phyloP scores from a whole-genome alignment of 2,797 vertebrate species.

The Philypnodon macrostomus region DNA sequence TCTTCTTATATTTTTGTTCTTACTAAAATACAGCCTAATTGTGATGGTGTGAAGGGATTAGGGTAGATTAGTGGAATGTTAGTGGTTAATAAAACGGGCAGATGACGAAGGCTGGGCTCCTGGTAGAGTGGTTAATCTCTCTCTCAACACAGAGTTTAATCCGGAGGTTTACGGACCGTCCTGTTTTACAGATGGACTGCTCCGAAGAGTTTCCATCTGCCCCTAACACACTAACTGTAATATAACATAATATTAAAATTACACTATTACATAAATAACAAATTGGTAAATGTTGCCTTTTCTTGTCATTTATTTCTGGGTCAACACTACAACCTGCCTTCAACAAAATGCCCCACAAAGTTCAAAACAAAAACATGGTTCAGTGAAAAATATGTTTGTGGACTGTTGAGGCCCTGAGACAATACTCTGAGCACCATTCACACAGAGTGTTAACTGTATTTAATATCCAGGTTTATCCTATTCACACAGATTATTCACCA shows the following conservation, averaged over 20 bases:
- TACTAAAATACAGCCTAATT: slow-evolving; percentile 68
- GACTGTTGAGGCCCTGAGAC: slow-evolving; percentile 62
- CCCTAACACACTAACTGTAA: slow-evolving; percentile 36
- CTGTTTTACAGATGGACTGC: slow-evolving; percentile 73
- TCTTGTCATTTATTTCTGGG: not conserved
- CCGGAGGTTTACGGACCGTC: slow-evolving; percentile 69
- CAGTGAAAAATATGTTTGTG: slow-evolving; percentile 58
- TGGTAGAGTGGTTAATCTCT: slow-evolving; percentile 58
- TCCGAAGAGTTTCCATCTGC: slow-evolving; percentile 76
- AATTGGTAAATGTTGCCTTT: too few species aligned
- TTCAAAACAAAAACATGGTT: slow-evolving; percentile 55
- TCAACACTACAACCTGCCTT: slow-evolving; percentile 15
- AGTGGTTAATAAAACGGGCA: slow-evolving; percentile 78
- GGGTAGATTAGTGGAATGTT: slow-evolving; percentile 76
- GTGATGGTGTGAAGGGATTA: slow-evolving; percentile 70
- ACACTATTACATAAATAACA: too few species aligned
- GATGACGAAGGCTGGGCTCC: slow-evolving; percentile 62
- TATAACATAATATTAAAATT: too few species aligned
- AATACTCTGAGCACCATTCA: slow-evolving; percentile 60
- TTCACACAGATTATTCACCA: slow-evolving; percentile 64
- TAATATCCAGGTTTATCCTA: slow-evolving; percentile 70
- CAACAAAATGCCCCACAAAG: slow-evolving; percentile 42
- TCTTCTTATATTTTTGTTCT: slow-evolving; percentile 28
- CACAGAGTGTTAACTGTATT: slow-evolving; percentile 66
- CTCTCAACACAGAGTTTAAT: slow-evolving; percentile 64